Evolutionary conservation across 2,797 vertebrate genomes (phyloP).

Genomic region (Zenarchopterus dispar): DNA sequence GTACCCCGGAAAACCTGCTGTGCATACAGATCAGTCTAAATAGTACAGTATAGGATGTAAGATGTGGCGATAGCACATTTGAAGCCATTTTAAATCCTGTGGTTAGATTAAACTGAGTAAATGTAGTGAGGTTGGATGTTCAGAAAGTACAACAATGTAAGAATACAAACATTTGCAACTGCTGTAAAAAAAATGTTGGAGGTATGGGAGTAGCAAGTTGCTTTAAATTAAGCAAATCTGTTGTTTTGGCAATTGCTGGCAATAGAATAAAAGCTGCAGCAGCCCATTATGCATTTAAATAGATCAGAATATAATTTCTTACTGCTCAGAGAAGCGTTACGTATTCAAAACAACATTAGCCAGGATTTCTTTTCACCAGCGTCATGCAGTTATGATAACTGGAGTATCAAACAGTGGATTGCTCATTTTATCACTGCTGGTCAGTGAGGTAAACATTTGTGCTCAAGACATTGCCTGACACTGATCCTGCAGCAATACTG

Average conservation of each 20-base stretch:
- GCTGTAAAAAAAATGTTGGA: background rate
- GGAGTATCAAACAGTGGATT: background rate
- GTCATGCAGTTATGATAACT: background rate
- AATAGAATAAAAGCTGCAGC: constrained; percentile 10
- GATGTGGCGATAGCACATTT: constrained; percentile 15
- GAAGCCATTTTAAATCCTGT: constrained; percentile 10
- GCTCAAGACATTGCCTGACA: background rate
- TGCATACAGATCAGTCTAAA: constrained; percentile 25
- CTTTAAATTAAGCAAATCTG: constrained; percentile 4
- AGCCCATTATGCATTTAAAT: constrained; percentile 14
- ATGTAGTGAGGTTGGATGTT: background rate
- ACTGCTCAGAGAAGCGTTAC: background rate
- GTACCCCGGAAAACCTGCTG: constrained; percentile 8
- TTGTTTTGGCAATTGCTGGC: constrained; percentile 9
- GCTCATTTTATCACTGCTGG: background rate
- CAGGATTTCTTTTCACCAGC: constrained; percentile 4
- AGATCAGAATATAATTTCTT: background rate
- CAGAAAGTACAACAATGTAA: constrained; percentile 18
- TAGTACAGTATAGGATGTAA: constrained; percentile 7
- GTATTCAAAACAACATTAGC: constrained; percentile 1
- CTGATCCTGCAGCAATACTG: too few relatives aligned
- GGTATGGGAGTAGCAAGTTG: background rate
- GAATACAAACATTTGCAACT: constrained; percentile 5
- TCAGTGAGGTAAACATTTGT: background rate
- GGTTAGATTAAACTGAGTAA: constrained; percentile 9